phyloP scores from a whole-genome alignment of 2,797 vertebrate genomes.

The Lophotriccus pileatus region DNA sequence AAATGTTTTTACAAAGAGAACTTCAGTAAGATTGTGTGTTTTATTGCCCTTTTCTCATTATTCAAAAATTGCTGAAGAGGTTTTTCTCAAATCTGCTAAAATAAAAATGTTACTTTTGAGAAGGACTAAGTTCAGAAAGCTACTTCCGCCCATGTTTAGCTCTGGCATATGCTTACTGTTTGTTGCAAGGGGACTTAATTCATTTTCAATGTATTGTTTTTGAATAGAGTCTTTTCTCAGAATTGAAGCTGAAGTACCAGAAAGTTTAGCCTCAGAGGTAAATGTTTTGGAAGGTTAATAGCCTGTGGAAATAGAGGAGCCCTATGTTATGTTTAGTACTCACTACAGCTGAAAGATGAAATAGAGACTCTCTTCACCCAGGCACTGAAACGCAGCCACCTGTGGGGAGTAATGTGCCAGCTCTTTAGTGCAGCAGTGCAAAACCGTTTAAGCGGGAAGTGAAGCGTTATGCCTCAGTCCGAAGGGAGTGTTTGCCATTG shows the following conservation, averaged over 20 bases:
- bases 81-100: not conserved
- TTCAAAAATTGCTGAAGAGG: not conserved
- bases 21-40: not conserved
- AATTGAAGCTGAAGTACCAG: not conserved
- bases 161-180: not conserved
- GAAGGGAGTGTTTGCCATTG: slow-evolving; percentile 8
- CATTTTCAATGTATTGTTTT: not conserved
- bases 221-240: not conserved
- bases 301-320: slow-evolving; percentile 31
- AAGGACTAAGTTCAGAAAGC: not conserved
- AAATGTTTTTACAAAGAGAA: not conserved
- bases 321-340: slow-evolving; percentile 10
- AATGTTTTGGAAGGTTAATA: slow-evolving; percentile 59
- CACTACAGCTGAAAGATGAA: not conserved
- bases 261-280: not conserved
- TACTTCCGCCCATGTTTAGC: not conserved
- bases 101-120: not conserved
- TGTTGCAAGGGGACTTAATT: not conserved
- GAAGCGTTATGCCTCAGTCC: slow-evolving; percentile 1
- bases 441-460: slow-evolving; percentile 44
- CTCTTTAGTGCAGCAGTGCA: slow-evolving; percentile 33
- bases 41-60: not conserved
- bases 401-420: slow-evolving; percentile 28
- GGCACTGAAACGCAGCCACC: slow-evolving; percentile 26
- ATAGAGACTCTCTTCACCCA: not conserved